Conservation (phyloP, 2,797 vertebrate genomes). For the Acanthiza pusilla region DNA sequence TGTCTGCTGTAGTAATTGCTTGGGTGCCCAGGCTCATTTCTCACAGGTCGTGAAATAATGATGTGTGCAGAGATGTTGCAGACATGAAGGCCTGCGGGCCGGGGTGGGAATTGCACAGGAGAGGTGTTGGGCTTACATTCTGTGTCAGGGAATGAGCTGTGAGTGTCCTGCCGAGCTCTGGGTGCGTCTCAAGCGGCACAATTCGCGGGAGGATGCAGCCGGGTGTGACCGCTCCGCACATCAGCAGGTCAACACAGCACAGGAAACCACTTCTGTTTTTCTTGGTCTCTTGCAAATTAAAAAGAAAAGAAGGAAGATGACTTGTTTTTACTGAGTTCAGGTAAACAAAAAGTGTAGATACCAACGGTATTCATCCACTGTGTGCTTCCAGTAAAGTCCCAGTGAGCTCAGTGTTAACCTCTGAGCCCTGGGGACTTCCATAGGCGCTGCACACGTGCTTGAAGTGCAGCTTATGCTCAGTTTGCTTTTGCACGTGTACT, state of each 20-base stretch:
- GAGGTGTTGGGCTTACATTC: background rate
- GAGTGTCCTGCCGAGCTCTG: background rate
- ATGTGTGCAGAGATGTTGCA: background rate
- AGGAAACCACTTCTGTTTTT: conserved; percentile 34
- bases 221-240: conserved; percentile 3
- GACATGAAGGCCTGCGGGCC: rapidly evolving
- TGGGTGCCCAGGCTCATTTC: background rate
- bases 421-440: background rate
- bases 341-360: background rate
- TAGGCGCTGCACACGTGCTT: rapidly evolving
- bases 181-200: rapidly evolving
- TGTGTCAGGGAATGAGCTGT: background rate
- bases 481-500: background rate
- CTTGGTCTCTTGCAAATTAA: conserved; percentile 19
- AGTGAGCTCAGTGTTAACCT: background rate
- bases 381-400: background rate
- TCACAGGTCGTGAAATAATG: background rate
- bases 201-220: background rate
- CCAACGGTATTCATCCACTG: background rate
- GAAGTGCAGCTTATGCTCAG: background rate
- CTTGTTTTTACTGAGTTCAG: background rate
- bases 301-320: conserved; percentile 34
- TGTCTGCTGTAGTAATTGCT: background rate
- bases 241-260: background rate
- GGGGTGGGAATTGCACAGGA: rapidly evolving